These are phyloP conservation scores for Myocastor coypus DNA, from an alignment of 2,113 vertebrate genomes.

Conservation along the genomic window DNA sequence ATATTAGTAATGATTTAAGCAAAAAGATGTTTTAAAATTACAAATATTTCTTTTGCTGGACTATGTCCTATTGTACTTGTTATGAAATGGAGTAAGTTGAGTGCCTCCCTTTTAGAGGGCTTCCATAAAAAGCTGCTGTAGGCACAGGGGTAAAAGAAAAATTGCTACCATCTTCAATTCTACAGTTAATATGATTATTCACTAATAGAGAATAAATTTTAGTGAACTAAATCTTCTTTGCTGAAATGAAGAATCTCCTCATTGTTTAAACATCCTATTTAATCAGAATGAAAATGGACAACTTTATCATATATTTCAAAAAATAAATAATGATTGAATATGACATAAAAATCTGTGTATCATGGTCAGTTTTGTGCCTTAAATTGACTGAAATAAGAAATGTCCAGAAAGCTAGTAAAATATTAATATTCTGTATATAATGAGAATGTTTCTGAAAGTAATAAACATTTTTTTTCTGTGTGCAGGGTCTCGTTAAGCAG, in stretches of 20 bases:
- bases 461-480: no score
- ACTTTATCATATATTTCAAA: constrained; percentile 37
- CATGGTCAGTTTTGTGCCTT: not conserved
- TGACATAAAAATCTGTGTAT: not conserved
- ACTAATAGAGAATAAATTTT: not conserved
- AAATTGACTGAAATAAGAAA: not conserved
- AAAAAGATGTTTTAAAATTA: not conserved
- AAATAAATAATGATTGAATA: constrained; percentile 27
- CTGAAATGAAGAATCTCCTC: not conserved
- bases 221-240: not conserved
- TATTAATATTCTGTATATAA: not conserved
- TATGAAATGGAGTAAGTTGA: not conserved
- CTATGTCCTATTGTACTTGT: not conserved
- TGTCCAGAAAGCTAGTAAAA: not conserved
- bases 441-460: not conserved
- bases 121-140: not conserved
- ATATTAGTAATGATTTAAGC: not conserved
- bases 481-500: no score
- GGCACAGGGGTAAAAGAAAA: not conserved
- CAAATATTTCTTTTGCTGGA: not conserved
- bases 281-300: not conserved
- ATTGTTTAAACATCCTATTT: not conserved
- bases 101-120: not conserved
- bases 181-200: not conserved
- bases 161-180: not conserved